These are phyloP conservation scores for Epizoanthus stellaris DNA, from an alignment of 92 coral and sea anemone genomes.

Conservation along the genomic window DNA sequence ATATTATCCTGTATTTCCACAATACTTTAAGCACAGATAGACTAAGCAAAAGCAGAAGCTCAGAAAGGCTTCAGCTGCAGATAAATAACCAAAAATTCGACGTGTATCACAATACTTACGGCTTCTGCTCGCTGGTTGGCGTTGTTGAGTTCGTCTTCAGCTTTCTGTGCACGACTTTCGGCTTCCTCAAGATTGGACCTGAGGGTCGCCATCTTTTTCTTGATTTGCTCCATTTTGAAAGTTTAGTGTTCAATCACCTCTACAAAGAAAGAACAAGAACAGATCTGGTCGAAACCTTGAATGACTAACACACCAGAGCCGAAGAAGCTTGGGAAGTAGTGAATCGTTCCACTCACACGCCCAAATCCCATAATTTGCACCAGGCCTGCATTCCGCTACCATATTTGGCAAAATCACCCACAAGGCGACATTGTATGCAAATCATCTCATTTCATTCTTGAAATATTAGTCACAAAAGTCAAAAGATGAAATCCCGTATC, in stretches of 20 bases:
- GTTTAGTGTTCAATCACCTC: slow-evolving; percentile 56
- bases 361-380: slow-evolving; percentile 65
- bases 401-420: slow-evolving; percentile 70
- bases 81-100: background rate
- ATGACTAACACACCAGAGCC: slow-evolving; percentile 27
- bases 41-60: background rate
- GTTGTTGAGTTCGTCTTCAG: slow-evolving; percentile 78
- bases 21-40: background rate
- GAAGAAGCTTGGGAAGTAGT: slow-evolving; percentile 42
- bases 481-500: slow-evolving; percentile 15
- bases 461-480: slow-evolving; percentile 24
- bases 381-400: slow-evolving; percentile 88
- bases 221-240: slow-evolving; percentile 95
- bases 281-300: slow-evolving; percentile 30
- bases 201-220: slow-evolving; percentile 97
- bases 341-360: slow-evolving; percentile 56
- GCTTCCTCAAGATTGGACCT: slow-evolving; percentile 82
- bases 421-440: slow-evolving; percentile 39
- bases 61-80: slow-evolving; percentile 12
- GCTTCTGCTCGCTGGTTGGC: slow-evolving; percentile 80
- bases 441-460: slow-evolving; percentile 31
- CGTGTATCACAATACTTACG: slow-evolving; percentile 54
- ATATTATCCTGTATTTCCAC: slow-evolving; percentile 12
- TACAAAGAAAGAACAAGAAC: slow-evolving; percentile 59
- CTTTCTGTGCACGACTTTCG: slow-evolving; percentile 77